Conservation (phyloP, 1,140 invertebrate genomes). For the Habropoda laboriosa region DNA sequence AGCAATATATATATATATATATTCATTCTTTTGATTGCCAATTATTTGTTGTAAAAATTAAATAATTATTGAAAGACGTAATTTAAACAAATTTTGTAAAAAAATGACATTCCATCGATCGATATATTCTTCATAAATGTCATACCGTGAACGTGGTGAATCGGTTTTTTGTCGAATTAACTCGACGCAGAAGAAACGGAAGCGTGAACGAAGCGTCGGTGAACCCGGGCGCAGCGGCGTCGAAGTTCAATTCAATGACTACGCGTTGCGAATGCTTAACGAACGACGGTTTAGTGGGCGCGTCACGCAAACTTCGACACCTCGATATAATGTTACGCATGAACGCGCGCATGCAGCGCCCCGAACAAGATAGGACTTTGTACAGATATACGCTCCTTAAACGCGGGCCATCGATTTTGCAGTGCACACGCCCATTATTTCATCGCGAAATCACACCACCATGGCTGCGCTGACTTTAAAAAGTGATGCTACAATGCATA, state of each 20-base stretch:
- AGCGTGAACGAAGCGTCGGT: background rate
- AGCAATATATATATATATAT: too few species aligned
- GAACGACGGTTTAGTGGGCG: conserved; percentile 28
- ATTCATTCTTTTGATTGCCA: too few species aligned
- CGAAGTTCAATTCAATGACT: conserved; percentile 32
- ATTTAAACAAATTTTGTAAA: too few species aligned
- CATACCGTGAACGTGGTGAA: background rate
- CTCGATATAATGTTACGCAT: conserved; percentile 7
- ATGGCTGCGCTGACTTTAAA: background rate
- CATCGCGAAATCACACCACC: conserved; percentile 3
- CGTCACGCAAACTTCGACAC: conserved; percentile 37
- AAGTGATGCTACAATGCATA: background rate
- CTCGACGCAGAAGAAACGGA: background rate
- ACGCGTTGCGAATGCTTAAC: conserved; percentile 30
- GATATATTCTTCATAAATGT: background rate
- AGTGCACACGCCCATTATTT: conserved; percentile 22
- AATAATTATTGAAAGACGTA: too few species aligned
- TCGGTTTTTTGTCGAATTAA: background rate
- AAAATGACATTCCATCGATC: background rate
- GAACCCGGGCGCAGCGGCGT: background rate
- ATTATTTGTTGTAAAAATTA: too few species aligned
- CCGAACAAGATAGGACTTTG: conserved; percentile 14
- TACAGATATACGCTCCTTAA: conserved; percentile 14
- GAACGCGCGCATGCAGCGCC: conserved; percentile 5
- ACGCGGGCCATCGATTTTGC: conserved; percentile 24